Evolutionary conservation across 30 jellyfish, hydroid and myxozoan genomes (phyloP), one percentile per base, ranked within the genome.

Genomic region (Phacellophora camtschatica): DNA sequence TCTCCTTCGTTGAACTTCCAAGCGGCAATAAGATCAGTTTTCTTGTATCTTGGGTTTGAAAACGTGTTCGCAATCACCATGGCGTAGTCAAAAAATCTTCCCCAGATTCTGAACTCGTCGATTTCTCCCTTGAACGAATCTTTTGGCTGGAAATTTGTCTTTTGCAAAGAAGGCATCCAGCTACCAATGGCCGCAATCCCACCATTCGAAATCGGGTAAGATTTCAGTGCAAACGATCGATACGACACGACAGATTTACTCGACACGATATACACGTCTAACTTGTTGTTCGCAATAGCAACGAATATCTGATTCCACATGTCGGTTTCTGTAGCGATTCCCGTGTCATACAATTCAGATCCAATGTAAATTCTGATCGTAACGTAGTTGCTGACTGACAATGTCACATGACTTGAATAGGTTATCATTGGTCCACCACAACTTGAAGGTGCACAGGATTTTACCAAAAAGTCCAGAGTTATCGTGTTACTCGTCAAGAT

Each of bases 341-440:
- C 79, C 5, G 92, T 81, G 76, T 81, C 92, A 39, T 81, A 66
- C 25, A 37, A 15, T 16, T 65, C 79, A 4, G 51, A 4, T 25
- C 75, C 84, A 23, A 81, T 81, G 28, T 33, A 39, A 7, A 81
- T 56, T 36, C 59, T 34, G 1, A 81, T 22, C 7, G 92, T 48
- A 64, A 49, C 28, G 84, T 51, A 37, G 57, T 81, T 81, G 66
- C 92, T 81, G 27, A 81, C 66, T 9, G 70, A 64, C 32, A 81
- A 81, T 2, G 84, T 37, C 10, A 66, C 71, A 5, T 36, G 73
- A 42, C 76, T 49, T 22, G 84, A 41, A 53, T 66, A 81, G 15
- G 92, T 49, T 18, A 81, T 33, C 42, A 81, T 11, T 19, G 92
- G 84, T 15, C 92, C 92, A 35, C 92, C 84, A 34, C 92, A 81